These are phyloP conservation scores for Hirtodrosophila duncani DNA, from an alignment of 2,888 invertebrate species.

Conservation along the genomic window DNA sequence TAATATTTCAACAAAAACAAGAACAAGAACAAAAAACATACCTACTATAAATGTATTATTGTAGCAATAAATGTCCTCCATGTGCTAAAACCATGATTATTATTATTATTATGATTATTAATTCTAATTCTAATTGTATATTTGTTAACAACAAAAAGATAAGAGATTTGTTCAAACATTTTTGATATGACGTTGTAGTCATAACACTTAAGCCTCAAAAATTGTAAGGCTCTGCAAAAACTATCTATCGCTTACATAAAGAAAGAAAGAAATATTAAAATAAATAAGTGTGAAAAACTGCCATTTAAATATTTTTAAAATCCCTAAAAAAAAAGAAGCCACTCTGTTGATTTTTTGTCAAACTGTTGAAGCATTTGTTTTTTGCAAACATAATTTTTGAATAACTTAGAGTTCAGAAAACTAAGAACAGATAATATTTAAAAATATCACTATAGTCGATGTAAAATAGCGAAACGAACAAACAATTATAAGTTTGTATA, in stretches of 20 bases:
- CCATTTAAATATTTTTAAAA: slow-evolving; percentile 53
- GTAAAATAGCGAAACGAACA: slow-evolving; percentile 50
- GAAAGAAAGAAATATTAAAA: slow-evolving; percentile 17
- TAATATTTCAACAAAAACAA: slow-evolving; percentile 40
- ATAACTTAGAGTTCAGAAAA: slow-evolving; percentile 46
- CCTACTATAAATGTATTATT: background rate
- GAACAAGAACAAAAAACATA: background rate
- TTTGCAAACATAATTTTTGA: slow-evolving; percentile 29
- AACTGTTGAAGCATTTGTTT: slow-evolving; percentile 48
- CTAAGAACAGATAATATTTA: slow-evolving; percentile 38
- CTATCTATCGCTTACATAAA: too few relatives aligned
- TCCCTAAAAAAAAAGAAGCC: slow-evolving; percentile 22
- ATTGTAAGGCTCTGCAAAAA: slow-evolving; percentile 7
- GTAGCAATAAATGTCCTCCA: slow-evolving; percentile 64
- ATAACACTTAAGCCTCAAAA: slow-evolving; percentile 65
- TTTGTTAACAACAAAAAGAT: slow-evolving; percentile 59
- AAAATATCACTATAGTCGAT: slow-evolving; percentile 42
- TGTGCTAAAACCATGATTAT: slow-evolving; percentile 68
- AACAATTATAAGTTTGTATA: slow-evolving; percentile 60
- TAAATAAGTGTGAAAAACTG: slow-evolving; percentile 43
- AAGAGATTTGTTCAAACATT: slow-evolving; percentile 56
- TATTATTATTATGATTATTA: slow-evolving; percentile 16
- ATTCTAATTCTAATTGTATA: slow-evolving; percentile 48
- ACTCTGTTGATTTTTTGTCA: slow-evolving; percentile 7
- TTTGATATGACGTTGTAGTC: slow-evolving; percentile 76